These are phyloP conservation scores for Peribatodes rhomboidaria DNA, from an alignment of 2,888 invertebrate genomes.

Conservation along the genomic window DNA sequence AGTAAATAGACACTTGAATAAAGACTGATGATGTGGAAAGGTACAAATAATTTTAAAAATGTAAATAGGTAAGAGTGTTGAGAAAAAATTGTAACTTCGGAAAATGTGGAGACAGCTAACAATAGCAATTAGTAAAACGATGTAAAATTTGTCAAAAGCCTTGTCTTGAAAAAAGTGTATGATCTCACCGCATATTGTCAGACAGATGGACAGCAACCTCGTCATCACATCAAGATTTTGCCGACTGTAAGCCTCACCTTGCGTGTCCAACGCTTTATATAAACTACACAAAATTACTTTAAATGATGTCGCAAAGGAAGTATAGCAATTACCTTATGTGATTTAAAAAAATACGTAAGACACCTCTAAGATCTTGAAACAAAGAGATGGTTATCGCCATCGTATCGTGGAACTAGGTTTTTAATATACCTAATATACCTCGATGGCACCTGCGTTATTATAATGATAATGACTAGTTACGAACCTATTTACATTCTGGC, in stretches of 20 bases:
- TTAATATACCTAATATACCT: no score
- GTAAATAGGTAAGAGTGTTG: no score
- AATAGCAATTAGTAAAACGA: no score
- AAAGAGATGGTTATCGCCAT: constrained; percentile 31
- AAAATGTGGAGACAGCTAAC: no score
- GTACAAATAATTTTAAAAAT: no score
- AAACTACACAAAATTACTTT: constrained; percentile 77
- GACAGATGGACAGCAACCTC: constrained; percentile 55
- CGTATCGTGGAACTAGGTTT: constrained; percentile 37
- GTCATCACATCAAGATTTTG: constrained; percentile 63
- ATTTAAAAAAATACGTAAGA: constrained; percentile 56
- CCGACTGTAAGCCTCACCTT: constrained; percentile 59
- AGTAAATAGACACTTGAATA: no score
- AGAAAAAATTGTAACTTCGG: no score
- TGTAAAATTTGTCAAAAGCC: no score
- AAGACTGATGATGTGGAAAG: no score
- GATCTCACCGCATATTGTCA: constrained; percentile 68
- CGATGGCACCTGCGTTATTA: neutral
- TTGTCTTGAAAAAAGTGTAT: constrained; percentile 18
- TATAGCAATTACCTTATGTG: constrained; percentile 67
- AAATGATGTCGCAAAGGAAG: constrained; percentile 79
- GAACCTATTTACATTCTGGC: neutral
- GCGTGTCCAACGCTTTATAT: constrained; percentile 77
- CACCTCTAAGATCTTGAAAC: constrained; percentile 40
- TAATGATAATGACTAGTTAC: neutral